A percentile compares a stretch with the other conserved stretches of the same genome.
These are phyloP conservation scores for Chelonoidis abingdonii DNA, from an alignment of 2,113 vertebrate species.

Conservation along the genomic window DNA sequence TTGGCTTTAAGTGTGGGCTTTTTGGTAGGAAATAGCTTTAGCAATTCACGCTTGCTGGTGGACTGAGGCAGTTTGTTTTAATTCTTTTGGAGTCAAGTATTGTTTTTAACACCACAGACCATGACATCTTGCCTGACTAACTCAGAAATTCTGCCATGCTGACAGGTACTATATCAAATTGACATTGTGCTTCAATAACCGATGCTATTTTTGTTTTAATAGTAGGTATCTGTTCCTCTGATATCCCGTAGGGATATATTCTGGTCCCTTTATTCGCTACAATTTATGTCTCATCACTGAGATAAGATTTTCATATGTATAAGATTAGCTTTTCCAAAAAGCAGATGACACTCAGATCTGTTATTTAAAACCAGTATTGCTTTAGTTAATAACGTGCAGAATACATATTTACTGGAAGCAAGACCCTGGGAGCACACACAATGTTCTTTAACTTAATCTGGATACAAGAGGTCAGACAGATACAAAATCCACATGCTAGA, in stretches of 20 bases:
- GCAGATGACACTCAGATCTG: background rate
- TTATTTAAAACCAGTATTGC: background rate
- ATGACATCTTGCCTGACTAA: background rate
- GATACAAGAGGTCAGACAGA: background rate
- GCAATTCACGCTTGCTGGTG: background rate
- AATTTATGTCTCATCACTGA: background rate
- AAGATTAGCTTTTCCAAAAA: background rate
- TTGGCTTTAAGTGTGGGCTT: background rate
- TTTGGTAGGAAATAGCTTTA: accelerated
- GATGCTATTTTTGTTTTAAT: background rate
- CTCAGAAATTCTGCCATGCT: background rate
- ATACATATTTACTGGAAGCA: background rate
- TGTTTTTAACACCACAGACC: background rate
- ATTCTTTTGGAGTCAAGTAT: background rate
- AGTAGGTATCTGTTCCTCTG: background rate
- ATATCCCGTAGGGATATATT: background rate
- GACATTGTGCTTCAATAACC: background rate
- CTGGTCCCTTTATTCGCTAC: background rate
- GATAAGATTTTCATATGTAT: background rate
- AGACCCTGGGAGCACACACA: background rate
- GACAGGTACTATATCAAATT: conserved; percentile 4
- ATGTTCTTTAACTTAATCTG: background rate
- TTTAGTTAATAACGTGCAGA: background rate
- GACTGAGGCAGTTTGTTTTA: background rate
- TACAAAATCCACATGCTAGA: background rate